Evolutionary conservation across 2,797 vertebrate species (phyloP).

Genomic region (Aeoliscus strigatus): DNA sequence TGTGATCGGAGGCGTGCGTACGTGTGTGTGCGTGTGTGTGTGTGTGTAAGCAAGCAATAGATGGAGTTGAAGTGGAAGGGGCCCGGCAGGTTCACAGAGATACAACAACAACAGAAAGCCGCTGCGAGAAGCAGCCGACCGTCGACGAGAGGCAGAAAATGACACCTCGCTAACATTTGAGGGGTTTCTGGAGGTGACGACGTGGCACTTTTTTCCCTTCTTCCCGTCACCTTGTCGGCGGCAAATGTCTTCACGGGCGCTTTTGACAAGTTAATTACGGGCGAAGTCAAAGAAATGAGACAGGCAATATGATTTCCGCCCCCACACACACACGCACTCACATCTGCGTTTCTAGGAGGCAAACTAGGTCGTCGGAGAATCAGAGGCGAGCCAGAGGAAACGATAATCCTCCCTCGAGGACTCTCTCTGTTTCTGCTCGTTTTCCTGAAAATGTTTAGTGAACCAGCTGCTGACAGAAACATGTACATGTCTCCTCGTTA

Average conservation of each 20-base stretch:
- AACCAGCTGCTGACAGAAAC: too few species aligned
- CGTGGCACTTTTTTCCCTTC: conserved; percentile 14
- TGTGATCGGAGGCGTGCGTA: background rate
- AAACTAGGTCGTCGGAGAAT: too few species aligned
- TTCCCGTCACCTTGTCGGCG: conserved; percentile 38
- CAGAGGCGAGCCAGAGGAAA: conserved; percentile 7
- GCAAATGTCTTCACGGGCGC: background rate
- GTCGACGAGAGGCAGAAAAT: conserved; percentile 20
- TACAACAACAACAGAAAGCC: too few species aligned
- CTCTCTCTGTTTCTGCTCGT: too few species aligned
- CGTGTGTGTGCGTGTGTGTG: background rate
- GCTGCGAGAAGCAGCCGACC: too few species aligned
- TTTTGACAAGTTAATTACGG: conserved; percentile 33
- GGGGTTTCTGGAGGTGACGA: conserved; percentile 17
- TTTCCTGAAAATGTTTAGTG: too few species aligned
- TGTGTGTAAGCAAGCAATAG: background rate
- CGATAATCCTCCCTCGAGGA: too few species aligned
- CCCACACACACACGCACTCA: conserved; percentile 3
- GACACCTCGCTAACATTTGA: conserved; percentile 17
- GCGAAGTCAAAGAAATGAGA: conserved; percentile 25
- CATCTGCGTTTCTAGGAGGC: too few species aligned
- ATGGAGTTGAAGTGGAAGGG: background rate
- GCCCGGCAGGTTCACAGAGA: background rate
- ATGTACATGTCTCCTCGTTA: too few species aligned
- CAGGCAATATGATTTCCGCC: background rate